Percentiles rank a stretch among this genome's conserved stretches.
These are phyloP conservation scores for Chironomus striatipennis DNA, from an alignment of 1,140 invertebrate species.

Conservation along the genomic window DNA sequence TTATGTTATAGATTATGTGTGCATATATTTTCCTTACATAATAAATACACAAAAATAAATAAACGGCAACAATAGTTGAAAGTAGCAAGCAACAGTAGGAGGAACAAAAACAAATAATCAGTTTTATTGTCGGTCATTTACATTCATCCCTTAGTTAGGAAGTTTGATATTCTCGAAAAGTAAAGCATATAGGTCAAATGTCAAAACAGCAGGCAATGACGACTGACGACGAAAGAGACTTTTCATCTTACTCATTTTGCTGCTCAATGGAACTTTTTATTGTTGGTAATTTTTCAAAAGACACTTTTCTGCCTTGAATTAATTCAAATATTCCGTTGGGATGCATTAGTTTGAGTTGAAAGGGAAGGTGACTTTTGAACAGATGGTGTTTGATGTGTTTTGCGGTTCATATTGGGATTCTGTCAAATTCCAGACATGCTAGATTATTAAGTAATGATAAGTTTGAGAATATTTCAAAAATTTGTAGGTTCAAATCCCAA, in stretches of 20 bases:
- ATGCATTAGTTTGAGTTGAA: too few relatives aligned
- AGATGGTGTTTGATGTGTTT: background rate
- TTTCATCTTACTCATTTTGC: too few relatives aligned
- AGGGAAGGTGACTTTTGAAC: background rate
- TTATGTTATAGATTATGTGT: too few relatives aligned
- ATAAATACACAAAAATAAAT: background rate
- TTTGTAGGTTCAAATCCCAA: too few relatives aligned
- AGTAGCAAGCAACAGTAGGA: background rate
- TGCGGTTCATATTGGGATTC: background rate
- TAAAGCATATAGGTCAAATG: background rate
- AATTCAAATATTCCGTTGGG: too few relatives aligned
- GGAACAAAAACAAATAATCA: constrained; percentile 11
- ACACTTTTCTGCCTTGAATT: background rate
- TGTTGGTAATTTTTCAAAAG: background rate
- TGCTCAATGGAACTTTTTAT: background rate
- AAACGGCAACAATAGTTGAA: background rate
- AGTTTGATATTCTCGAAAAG: background rate
- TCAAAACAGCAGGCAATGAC: background rate
- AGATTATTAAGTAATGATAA: too few relatives aligned
- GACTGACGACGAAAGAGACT: too few relatives aligned
- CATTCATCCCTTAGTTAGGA: background rate
- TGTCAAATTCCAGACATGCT: too few relatives aligned
- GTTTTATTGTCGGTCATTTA: constrained; percentile 7
- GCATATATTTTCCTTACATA: too few relatives aligned
- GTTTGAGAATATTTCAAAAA: too few relatives aligned